These are phyloP conservation scores for Ricordea florida DNA, from an alignment of 92 coral and sea anemone species.

Conservation along the genomic window DNA sequence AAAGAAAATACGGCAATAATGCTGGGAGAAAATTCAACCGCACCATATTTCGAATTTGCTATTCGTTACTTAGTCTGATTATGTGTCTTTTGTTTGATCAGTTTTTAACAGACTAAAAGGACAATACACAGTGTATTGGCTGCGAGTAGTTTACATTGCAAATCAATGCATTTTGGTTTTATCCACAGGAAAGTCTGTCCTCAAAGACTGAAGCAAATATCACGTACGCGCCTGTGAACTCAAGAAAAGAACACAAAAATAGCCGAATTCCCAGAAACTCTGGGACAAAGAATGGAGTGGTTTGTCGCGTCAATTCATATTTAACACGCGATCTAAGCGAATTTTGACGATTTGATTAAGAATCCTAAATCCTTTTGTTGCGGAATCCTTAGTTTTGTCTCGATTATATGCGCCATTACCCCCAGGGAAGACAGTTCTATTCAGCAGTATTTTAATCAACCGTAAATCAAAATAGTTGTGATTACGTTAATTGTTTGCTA, in stretches of 20 bases:
- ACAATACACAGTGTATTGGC: background rate
- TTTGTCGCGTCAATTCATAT: too few relatives aligned
- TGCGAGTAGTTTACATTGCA: constrained; percentile 36
- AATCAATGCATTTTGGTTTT: constrained; percentile 7
- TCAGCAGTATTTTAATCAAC: constrained; percentile 8
- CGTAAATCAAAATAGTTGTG: constrained; percentile 15
- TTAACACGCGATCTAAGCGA: too few relatives aligned
- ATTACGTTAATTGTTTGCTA: constrained; percentile 23
- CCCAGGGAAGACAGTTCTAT: background rate
- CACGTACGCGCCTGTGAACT: too few relatives aligned
- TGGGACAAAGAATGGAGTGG: too few relatives aligned
- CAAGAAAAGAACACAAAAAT: too few relatives aligned
- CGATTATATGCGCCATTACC: background rate
- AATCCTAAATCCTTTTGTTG: background rate
- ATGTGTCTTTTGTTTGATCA: background rate
- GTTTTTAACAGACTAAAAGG: background rate
- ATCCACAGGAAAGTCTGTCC: background rate
- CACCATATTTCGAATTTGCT: constrained; percentile 6
- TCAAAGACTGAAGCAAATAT: background rate
- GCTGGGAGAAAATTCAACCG: background rate
- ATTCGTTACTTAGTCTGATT: constrained; percentile 3
- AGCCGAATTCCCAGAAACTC: too few relatives aligned
- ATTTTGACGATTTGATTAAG: too few relatives aligned
- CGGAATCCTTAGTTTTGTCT: background rate
- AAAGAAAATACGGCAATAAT: background rate